Conservation (phyloP, 2,113 vertebrate genomes). For the Pao palembangensis region DNA sequence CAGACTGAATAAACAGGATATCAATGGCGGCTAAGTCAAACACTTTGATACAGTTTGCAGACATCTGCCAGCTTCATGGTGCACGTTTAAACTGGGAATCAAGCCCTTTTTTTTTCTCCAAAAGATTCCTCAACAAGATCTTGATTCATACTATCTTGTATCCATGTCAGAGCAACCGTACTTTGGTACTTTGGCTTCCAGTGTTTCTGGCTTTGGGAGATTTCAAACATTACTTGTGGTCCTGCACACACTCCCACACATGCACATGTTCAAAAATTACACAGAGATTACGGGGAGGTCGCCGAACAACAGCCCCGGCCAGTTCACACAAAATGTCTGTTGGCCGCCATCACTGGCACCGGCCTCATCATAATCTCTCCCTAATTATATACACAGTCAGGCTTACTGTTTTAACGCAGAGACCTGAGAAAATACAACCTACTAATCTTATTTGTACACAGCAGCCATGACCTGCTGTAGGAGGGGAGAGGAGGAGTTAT, state of each 20-base stretch:
- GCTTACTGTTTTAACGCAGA: slow-evolving; percentile 68
- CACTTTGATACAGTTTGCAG: slow-evolving; percentile 48
- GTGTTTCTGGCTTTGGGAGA: slow-evolving; percentile 18
- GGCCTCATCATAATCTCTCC: slow-evolving; percentile 64
- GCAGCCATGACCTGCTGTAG: slow-evolving; percentile 50
- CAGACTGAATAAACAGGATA: slow-evolving; percentile 74
- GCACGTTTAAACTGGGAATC: slow-evolving; percentile 50
- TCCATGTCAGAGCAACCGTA: neutral
- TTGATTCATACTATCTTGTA: neutral
- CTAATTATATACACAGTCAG: slow-evolving; percentile 75
- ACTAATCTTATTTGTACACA: slow-evolving; percentile 76
- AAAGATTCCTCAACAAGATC: neutral
- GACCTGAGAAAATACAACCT: slow-evolving; percentile 73
- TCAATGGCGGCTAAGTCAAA: slow-evolving; percentile 58
- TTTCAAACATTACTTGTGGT: slow-evolving; percentile 65
- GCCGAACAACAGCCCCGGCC: slow-evolving; percentile 37
- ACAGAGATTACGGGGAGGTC: slow-evolving; percentile 60
- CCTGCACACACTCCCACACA: slow-evolving; percentile 38
- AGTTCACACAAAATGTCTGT: slow-evolving; percentile 55
- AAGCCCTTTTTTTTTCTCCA: slow-evolving; percentile 8
- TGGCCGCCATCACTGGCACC: slow-evolving; percentile 61
- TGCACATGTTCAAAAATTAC: slow-evolving; percentile 30
- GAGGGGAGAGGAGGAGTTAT: slow-evolving; percentile 12
- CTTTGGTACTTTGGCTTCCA: slow-evolving; percentile 14
- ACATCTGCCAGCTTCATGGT: slow-evolving; percentile 63